Conservation (phyloP, 2,797 vertebrate species). For the Danio choprae region DNA sequence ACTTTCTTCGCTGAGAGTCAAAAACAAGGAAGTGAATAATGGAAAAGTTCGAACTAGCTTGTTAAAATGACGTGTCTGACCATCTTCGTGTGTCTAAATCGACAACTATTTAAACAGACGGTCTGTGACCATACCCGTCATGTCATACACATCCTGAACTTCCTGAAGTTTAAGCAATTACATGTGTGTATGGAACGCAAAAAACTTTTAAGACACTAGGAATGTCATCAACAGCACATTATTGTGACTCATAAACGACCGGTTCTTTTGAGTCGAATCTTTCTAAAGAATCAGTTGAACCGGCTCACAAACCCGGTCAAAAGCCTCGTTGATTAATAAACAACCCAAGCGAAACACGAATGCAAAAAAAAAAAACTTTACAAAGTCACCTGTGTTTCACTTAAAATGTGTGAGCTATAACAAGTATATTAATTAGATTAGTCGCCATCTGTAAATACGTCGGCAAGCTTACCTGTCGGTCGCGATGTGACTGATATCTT, state of each 20-base stretch:
- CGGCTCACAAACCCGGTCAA: not conserved
- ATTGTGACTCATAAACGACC: not conserved
- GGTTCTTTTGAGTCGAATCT: not conserved
- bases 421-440: slow-evolving; percentile 30
- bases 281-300: slow-evolving; percentile 2
- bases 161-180: not conserved
- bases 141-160: slow-evolving; percentile 12
- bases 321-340: slow-evolving; percentile 4
- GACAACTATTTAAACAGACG: slow-evolving; percentile 14
- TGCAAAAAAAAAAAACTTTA: not conserved
- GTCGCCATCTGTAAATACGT: not conserved
- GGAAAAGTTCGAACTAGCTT: not conserved
- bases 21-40: not conserved
- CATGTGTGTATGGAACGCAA: not conserved
- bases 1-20: not conserved
- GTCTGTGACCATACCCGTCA: slow-evolving; percentile 10
- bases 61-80: not conserved
- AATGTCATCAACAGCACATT: not conserved
- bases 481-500: not conserved
- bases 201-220: not conserved
- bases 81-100: too few relatives aligned
- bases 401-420: not conserved
- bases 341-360: not conserved
- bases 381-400: not conserved
- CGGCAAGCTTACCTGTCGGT: slow-evolving; percentile 63